Percentiles rank a stretch among this genome's conserved stretches.
Evolutionary conservation across 2,797 vertebrate genomes (phyloP).

Genomic region (Helostoma temminkii): DNA sequence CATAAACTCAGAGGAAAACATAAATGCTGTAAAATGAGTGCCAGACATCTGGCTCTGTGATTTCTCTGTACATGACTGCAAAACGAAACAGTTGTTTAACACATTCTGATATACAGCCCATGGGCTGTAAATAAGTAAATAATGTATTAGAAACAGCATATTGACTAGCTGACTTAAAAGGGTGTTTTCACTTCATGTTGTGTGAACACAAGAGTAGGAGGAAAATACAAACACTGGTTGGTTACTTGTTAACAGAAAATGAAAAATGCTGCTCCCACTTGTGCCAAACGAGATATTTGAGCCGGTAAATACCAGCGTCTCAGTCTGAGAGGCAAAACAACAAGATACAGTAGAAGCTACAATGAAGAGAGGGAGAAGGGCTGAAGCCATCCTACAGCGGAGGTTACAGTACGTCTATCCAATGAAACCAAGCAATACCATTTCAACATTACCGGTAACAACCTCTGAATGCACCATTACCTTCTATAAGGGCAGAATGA

Average conservation of each 20-base stretch:
- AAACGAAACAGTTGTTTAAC: constrained; percentile 76
- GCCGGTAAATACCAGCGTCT: constrained; percentile 48
- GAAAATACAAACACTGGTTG: constrained; percentile 63
- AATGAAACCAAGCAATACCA: constrained; percentile 71
- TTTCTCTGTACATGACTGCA: constrained; percentile 71
- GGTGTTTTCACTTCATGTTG: constrained; percentile 66
- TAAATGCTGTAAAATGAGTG: constrained; percentile 75
- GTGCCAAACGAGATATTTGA: constrained; percentile 51
- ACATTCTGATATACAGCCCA: constrained; percentile 73
- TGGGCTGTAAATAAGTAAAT: constrained; percentile 80
- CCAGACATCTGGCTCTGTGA: constrained; percentile 82
- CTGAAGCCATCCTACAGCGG: constrained; percentile 45
- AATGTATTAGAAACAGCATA: constrained; percentile 80
- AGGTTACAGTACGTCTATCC: constrained; percentile 66
- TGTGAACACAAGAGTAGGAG: constrained; percentile 63
- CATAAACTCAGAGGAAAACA: constrained; percentile 79
- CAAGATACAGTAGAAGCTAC: not conserved
- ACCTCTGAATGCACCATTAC: constrained; percentile 82
- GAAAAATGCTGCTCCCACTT: constrained; percentile 37
- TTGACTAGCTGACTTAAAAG: constrained; percentile 76
- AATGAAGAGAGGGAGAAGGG: constrained; percentile 13
- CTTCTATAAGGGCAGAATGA: constrained; percentile 82
- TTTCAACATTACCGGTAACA: constrained; percentile 79
- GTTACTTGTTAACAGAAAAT: constrained; percentile 68
- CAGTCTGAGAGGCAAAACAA: constrained; percentile 28